These are phyloP conservation scores for Tragelaphus imberbis DNA, from an alignment of 2,113 vertebrate species.

Conservation along the genomic window DNA sequence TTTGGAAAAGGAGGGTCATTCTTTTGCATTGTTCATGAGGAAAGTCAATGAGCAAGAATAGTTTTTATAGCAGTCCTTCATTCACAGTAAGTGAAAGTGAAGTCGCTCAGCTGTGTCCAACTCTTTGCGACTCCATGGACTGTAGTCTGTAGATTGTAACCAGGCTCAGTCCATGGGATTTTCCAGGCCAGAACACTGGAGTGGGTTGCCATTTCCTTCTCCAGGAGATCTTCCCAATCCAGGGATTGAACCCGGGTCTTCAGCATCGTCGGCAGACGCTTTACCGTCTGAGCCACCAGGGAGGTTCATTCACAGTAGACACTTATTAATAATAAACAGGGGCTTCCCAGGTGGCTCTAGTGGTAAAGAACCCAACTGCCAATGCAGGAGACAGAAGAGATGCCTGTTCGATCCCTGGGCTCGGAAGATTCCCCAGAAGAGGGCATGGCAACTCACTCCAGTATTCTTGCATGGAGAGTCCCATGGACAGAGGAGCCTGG, in stretches of 20 bases:
- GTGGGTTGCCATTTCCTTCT: no score
- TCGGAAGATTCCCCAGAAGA: neutral
- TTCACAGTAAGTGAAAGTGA: neutral
- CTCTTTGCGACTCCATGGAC: no score
- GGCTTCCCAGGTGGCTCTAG: neutral
- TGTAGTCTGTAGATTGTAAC: no score
- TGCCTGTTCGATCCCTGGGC: neutral
- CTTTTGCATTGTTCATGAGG: neutral
- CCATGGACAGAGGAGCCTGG: neutral
- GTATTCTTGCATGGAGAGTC: neutral
- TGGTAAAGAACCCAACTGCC: neutral
- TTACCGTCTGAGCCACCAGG: no score
- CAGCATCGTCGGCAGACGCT: no score
- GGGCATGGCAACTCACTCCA: neutral
- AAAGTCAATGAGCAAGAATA: neutral
- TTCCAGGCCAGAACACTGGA: no score
- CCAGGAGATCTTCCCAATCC: no score
- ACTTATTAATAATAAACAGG: neutral
- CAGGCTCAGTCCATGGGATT: no score
- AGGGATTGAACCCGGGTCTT: no score
- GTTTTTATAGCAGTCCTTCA: neutral
- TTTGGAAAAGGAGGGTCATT: neutral
- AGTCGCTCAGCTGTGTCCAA: rapidly evolving
- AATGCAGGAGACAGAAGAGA: neutral
- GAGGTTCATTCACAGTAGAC: neutral